Evolutionary conservation across 2,797 vertebrate genomes (phyloP), one percentile per base, ranked within the genome.

Genomic region (Gymnoscopelus braueri): DNA sequence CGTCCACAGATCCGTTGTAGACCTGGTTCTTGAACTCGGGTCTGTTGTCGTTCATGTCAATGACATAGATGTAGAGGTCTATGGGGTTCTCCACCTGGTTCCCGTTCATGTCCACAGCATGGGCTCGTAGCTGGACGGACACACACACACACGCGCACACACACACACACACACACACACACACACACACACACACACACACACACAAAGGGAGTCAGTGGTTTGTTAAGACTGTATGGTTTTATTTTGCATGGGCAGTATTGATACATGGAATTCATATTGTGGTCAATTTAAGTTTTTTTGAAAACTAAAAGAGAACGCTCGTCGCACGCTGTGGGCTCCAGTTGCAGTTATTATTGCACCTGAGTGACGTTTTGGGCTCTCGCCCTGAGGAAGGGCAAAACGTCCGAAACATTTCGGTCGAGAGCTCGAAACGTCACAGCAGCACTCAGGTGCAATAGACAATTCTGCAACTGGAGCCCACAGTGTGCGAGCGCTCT

Each of bases 101-200:
- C 19, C 19, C 19, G 19, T 19, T 19, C 19, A 19, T 19, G 19
- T 19, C 19, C 79, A 98, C 97, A 0, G 97, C 97, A 0, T 98
- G 97, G 51, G 96, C 97, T 54, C 96, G 90, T 63, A 98, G 94
- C 97, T 98, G 92, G 32, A 47, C 55, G 32, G 15, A 60, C 24
- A 60, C 44, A 54, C 14, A 23, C 32, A 48, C 9, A 5, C 32
- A 24, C n/a, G 24, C 3, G 13, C 23, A 14, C 11, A 44, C 12
- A 52, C 19, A 63, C 48, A 52, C 48, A 63, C 23, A 63, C 23
- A 52, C 23, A 64, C 62, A 52, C 23, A 35, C n/a, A 14, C 8
- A 52, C 19, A 48, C n/a, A 23, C 50, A 51, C 50, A 13, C 57
- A 59, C 24, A 35, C 10, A 77, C 64, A 77, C 13, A 63, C 50